These are phyloP conservation scores for Adrianichthys oophorus DNA, from an alignment of 2,797 vertebrate genomes.

Conservation along the genomic window DNA sequence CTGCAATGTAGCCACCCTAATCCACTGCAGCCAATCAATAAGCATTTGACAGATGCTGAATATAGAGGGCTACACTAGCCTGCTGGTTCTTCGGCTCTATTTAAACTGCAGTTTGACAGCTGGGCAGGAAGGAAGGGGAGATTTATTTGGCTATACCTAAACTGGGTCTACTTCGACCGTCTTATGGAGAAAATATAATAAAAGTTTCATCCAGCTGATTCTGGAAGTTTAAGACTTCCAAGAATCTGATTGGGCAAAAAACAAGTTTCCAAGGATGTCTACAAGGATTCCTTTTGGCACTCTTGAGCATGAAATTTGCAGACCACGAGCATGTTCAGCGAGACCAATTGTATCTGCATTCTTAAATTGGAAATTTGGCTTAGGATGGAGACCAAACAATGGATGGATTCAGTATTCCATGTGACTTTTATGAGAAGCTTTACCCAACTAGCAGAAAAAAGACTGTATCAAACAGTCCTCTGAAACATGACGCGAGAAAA, in stretches of 20 bases:
- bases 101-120: conserved; percentile 60
- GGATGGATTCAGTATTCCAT: no score
- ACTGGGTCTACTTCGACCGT: conserved; percentile 21
- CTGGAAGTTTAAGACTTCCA: neutral
- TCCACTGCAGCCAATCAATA: conserved; percentile 71
- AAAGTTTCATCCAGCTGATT: neutral
- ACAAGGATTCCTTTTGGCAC: neutral
- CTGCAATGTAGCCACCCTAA: conserved; percentile 54
- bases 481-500: no score
- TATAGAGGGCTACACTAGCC: conserved; percentile 49
- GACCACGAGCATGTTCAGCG: no score
- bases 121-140: conserved; percentile 13
- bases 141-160: conserved; percentile 35
- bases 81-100: conserved; percentile 52
- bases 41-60: conserved; percentile 70
- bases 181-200: neutral
- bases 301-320: no score
- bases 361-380: no score
- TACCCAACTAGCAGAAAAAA: no score
- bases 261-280: neutral
- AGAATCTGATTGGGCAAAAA: neutral
- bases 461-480: no score
- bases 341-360: no score
- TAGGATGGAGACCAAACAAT: no score
- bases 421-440: no score